Conservation (phyloP, 1,140 invertebrate species). For the Drosophila mojavensis region DNA sequence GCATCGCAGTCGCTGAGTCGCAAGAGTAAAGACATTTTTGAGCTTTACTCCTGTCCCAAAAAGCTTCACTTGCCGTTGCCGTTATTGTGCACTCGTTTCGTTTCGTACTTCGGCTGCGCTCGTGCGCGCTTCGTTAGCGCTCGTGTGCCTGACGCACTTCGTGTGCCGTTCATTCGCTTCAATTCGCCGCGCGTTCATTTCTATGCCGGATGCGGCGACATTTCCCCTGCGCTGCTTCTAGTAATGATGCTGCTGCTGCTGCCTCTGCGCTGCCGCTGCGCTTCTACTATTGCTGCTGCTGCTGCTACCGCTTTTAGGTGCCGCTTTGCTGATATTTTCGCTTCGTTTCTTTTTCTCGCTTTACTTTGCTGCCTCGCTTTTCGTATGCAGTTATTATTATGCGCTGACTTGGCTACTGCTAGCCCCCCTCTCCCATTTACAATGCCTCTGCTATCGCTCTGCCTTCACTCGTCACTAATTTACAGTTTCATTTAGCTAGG, state of each 20-base stretch:
- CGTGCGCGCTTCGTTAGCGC: conserved; percentile 31
- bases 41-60: conserved; percentile 62
- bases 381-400: conserved; percentile 73
- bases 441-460: background rate
- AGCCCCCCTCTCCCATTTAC: background rate
- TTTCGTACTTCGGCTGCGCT: conserved; percentile 15
- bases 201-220: conserved; percentile 35
- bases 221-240: conserved; percentile 52
- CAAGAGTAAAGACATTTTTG: background rate
- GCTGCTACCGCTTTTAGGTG: conserved; percentile 40
- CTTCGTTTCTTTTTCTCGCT: conserved; percentile 29
- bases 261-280: background rate
- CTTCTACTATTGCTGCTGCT: conserved; percentile 4
- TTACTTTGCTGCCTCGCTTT: conserved; percentile 34
- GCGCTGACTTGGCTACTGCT: conserved; percentile 63
- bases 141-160: conserved; percentile 17
- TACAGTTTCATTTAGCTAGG: conserved; percentile 80
- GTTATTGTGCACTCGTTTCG: conserved; percentile 47
- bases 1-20: conserved; percentile 25
- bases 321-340: conserved; percentile 44
- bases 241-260: background rate
- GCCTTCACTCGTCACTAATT: conserved; percentile 62
- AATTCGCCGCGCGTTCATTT: conserved; percentile 52
- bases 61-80: conserved; percentile 41
- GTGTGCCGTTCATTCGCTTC: conserved; percentile 56